Base-by-base conservation (phyloP, 2,113 vertebrate species). In the Sisor rabdophorus region DNA sequence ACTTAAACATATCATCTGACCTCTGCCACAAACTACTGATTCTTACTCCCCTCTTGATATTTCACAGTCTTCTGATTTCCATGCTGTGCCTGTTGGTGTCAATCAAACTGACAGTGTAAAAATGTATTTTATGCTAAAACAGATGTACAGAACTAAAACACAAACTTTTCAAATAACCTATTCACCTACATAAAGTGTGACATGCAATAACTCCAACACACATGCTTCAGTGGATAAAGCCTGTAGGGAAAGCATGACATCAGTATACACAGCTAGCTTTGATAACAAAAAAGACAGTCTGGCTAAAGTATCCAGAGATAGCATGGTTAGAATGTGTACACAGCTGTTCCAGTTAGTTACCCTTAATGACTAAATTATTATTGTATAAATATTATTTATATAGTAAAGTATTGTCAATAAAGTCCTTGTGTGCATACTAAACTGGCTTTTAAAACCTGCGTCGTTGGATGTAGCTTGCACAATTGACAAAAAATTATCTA, bases 91-190 rank as follows among this genome's bases (percentile, higher is more conserved):
- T 81, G 71, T 30, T 78, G 67, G 50, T 36, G 69, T 40, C 63
- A 58, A 58, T 47, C 19, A 53, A 44, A 15, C 47, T 13, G 1
- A 71, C 0, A 24, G 64, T 70, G 64, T 71, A 47, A n/a, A 26
- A 63, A 73, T 48, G n/a, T 52, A 55, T 75, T 65, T 32, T 65
- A 2, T 30, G 47, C 67, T 63, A 17, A 52, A 71, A 75, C 65
- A 56, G 56, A 56, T 65, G 67, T 71, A 71, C 50, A 55, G 56
- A 20, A 44, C 47, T 56, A 52, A 71, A 59, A 71, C 75, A 75
- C 24, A 52, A 65, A 24, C 61, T 26, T 59, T 75, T 11, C n/a
- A 48, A 59, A 32, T 8, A 5, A 48, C 63, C 26, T 36, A 36
- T 68, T 24, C 75, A 50, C 75, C 50, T 50, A 47, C 58, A 44